These are phyloP conservation scores for Pyrrhosoma nymphula DNA, from an alignment of 2,888 invertebrate genomes.

Conservation along the genomic window DNA sequence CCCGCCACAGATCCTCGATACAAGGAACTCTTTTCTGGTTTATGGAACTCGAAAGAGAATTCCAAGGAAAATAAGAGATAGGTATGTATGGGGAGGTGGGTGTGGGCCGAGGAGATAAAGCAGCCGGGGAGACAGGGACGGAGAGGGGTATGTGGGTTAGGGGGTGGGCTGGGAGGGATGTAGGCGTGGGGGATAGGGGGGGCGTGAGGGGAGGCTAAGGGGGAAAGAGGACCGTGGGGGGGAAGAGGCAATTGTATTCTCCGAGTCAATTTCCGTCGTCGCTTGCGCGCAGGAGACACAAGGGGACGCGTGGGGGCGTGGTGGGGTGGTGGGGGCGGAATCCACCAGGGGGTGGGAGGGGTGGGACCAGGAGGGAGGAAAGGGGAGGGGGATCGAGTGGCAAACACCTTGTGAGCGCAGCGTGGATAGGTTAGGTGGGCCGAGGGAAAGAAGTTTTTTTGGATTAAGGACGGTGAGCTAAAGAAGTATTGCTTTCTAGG, in stretches of 20 bases:
- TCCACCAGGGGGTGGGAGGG: neutral
- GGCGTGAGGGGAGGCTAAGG: neutral
- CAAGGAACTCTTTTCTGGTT: neutral
- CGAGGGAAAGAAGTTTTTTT: neutral
- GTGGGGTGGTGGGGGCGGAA: neutral
- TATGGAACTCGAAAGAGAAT: neutral
- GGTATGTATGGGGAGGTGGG: neutral
- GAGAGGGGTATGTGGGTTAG: neutral
- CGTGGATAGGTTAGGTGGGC: neutral
- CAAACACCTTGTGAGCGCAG: neutral
- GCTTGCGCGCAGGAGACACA: neutral
- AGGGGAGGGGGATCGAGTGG: neutral
- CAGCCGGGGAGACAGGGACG: too few species aligned
- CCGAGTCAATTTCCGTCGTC: slow-evolving; percentile 37
- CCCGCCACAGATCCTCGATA: neutral
- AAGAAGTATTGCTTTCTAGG: neutral
- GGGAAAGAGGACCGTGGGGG: neutral
- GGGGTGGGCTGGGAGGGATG: neutral
- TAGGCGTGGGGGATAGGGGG: too few species aligned
- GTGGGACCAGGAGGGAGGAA: too few species aligned
- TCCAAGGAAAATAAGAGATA: neutral
- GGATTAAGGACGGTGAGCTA: neutral
- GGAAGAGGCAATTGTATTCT: neutral
- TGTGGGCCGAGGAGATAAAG: neutral
- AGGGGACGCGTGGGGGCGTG: neutral